phyloP scores from a whole-genome alignment of 1,140 invertebrate genomes.

The Metaphire vulgaris region DNA sequence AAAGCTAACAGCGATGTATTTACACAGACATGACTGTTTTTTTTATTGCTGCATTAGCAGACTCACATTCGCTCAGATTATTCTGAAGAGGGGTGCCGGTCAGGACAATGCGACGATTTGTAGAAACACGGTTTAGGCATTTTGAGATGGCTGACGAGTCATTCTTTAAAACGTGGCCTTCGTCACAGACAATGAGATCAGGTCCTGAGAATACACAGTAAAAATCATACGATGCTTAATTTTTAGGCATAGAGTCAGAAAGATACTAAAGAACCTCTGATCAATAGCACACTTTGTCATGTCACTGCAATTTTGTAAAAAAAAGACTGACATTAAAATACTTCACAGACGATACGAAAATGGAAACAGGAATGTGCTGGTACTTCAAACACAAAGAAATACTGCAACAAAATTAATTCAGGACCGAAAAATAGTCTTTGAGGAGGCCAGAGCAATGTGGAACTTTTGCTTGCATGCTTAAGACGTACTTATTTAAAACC shows the following conservation, averaged over 20 bases:
- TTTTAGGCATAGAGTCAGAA: not conserved
- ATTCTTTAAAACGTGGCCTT: constrained; percentile 89
- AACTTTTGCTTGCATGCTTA: no score
- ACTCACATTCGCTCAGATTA: constrained; percentile 80
- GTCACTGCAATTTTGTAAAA: not conserved
- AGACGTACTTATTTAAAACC: no score
- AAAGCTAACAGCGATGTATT: no score
- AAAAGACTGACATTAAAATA: no score
- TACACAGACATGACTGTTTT: no score
- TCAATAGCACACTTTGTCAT: not conserved
- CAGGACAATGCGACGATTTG: constrained; percentile 77
- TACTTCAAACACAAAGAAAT: not conserved
- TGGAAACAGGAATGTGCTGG: not conserved
- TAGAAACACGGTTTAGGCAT: constrained; percentile 72
- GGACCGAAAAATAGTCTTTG: no score
- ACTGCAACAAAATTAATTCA: no score
- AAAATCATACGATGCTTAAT: no score
- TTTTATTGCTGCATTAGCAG: no score
- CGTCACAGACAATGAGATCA: constrained; percentile 88
- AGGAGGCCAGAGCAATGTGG: no score
- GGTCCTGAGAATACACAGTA: not conserved
- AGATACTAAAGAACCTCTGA: not conserved
- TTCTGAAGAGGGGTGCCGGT: constrained; percentile 96
- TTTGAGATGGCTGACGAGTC: constrained; percentile 76
- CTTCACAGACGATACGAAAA: no score